phyloP scores from a whole-genome alignment of 2,888 invertebrate species.

The Elysia crispata region DNA sequence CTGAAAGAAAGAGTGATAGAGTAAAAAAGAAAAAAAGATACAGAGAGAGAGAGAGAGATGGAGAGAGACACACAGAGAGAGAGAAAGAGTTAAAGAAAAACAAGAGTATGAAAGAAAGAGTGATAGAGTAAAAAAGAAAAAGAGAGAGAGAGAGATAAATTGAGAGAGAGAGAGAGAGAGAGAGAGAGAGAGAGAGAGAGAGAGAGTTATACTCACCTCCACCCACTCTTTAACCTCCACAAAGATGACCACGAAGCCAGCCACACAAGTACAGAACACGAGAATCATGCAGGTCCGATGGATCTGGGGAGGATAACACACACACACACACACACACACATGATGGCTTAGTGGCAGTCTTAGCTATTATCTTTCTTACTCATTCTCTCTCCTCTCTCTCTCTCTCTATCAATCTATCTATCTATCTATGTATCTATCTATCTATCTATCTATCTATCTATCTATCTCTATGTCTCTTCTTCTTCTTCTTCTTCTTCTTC shows the following conservation, averaged over 20 bases:
- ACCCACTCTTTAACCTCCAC: constrained; percentile 69
- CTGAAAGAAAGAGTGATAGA: background rate
- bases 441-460: too few species aligned
- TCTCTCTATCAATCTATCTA: too few species aligned
- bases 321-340: too few species aligned
- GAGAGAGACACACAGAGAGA: background rate
- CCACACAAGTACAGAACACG: constrained; percentile 61
- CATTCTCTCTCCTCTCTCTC: too few species aligned
- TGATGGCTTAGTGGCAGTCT: too few species aligned
- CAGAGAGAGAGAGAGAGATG: constrained; percentile 6
- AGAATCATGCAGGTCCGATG: constrained; percentile 61
- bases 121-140: background rate
- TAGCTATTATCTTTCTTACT: too few species aligned
- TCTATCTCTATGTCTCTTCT: too few species aligned
- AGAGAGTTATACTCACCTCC: constrained; percentile 52
- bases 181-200: background rate
- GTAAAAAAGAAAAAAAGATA: background rate
- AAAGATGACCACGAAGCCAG: constrained; percentile 73
- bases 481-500: too few species aligned
- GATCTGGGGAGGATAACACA: constrained; percentile 52
- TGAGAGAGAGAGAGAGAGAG: constrained; percentile 1
- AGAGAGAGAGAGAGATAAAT: background rate
- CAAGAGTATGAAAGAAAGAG: too few species aligned
- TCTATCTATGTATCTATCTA: too few species aligned
- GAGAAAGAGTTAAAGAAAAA: background rate